Percentiles rank a stretch among this genome's conserved stretches.
Evolutionary conservation across 2,888 invertebrate species (phyloP).

Genomic region (Eristalis arbustorum): DNA sequence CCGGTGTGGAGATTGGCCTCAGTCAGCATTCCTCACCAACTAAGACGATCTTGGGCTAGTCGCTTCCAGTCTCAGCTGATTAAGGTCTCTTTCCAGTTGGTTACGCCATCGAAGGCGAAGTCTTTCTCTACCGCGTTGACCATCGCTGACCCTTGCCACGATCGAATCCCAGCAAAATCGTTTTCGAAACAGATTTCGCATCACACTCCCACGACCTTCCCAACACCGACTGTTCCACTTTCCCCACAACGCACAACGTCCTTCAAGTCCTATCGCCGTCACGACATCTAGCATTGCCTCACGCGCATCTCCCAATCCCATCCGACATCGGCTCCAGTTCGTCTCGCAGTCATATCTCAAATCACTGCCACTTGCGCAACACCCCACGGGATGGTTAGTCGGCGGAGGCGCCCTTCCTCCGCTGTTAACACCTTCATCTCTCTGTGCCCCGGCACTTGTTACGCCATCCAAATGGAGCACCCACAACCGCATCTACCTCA

Average conservation of each 20-base stretch:
- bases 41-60: too few relatives aligned
- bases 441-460: constrained; percentile 11
- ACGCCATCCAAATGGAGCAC: not conserved
- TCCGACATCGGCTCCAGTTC: not conserved
- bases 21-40: too few relatives aligned
- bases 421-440: constrained; percentile 33
- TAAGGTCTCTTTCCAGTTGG: too few relatives aligned
- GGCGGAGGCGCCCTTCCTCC: not conserved
- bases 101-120: too few relatives aligned
- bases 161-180: too few relatives aligned
- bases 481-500: constrained; percentile 8
- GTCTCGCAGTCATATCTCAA: not conserved
- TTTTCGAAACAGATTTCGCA: too few relatives aligned
- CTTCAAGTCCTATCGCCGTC: not conserved
- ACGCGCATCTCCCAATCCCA: not conserved
- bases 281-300: not conserved
- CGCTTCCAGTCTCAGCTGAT: too few relatives aligned
- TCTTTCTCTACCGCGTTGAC: too few relatives aligned
- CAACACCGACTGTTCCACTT: not conserved
- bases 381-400: not conserved
- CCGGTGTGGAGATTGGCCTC: too few relatives aligned
- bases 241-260: not conserved
- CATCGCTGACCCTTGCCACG: too few relatives aligned
- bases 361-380: not conserved
- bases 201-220: not conserved